Evolutionary conservation across 2,888 invertebrate species (phyloP), one percentile per base, ranked within the genome.

Genomic region (Ferrisia virgata): DNA sequence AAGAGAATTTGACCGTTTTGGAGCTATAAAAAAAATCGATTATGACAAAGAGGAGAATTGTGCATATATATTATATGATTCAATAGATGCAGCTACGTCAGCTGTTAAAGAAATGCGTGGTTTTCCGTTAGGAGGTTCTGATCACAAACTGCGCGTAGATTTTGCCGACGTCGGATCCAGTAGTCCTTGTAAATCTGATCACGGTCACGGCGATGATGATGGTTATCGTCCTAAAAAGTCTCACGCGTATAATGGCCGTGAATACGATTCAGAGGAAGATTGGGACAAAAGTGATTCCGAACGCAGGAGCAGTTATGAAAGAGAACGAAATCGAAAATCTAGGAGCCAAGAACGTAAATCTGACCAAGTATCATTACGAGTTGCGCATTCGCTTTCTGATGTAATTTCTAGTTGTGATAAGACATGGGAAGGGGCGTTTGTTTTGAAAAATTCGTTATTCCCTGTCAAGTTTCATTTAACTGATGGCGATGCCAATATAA

Each of bases 21-120:
- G 99, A n/a, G 96, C 96, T 3, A 98, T 99, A 53, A 96, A 98
- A 88, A 97, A 97, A 89, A 97, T 99, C 87, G 99, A 99, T 88
- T 99, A 98, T 90, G 94, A 95, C 43, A 97, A 97, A 89, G 97
- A 97, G 2, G 98, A 97, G 88, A 94, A 93, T 85, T 95, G 95
- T 89, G 98, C 98, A 0, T 98, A 97, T 88, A 97, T 99, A 87
- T 91, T 97, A 85, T 99, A 97, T 90, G 98, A 98, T 88, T 97
- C 96, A 0, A 95, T 98, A 85, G 98, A 98, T 90, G 97, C 98
- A 13, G 98, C 99, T 0, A 95, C 96, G 87, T 96, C 97, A 72
- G 99, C 98, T 18, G 96, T 96, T 0, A 95, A 97, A 89, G 97
- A 97, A 88, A 97, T 97, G 97, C 91, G 97, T 86, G 97, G 97